phyloP scores from a whole-genome alignment of 2,797 vertebrate species.

The Euphonia xanthogaster region DNA sequence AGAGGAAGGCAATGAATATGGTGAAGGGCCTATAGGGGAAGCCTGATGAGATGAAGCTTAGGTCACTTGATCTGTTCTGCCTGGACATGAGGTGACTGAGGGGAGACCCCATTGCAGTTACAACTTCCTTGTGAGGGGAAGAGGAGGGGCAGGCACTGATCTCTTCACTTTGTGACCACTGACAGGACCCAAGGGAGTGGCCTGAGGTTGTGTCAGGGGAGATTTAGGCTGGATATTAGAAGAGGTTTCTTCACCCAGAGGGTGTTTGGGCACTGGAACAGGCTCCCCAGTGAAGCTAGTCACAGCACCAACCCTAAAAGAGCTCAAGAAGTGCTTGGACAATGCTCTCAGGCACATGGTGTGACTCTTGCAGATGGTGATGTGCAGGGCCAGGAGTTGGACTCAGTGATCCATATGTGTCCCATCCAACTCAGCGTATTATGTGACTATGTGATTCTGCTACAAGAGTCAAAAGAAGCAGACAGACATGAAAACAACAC shows the following conservation, averaged over 20 bases:
- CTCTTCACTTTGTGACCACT: background rate
- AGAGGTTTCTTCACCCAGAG: background rate
- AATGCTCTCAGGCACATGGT: background rate
- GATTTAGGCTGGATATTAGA: background rate
- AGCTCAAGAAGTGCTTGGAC: background rate
- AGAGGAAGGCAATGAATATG: background rate
- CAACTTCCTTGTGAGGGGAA: background rate
- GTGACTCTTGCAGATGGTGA: background rate
- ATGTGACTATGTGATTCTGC: background rate
- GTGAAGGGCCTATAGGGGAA: background rate
- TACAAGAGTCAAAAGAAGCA: background rate
- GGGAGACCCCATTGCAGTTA: rapidly evolving
- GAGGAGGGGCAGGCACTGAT: background rate
- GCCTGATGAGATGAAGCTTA: background rate
- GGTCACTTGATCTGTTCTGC: background rate
- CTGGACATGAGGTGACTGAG: background rate
- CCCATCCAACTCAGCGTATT: background rate
- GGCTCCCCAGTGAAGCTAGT: background rate
- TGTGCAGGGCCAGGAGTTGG: background rate
- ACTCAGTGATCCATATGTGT: background rate
- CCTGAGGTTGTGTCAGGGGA: too few species aligned
- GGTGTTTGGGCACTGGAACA: background rate
- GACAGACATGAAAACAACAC: background rate
- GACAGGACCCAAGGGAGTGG: rapidly evolving
- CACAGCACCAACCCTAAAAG: rapidly evolving